phyloP scores from a whole-genome alignment of 2,888 invertebrate genomes.

The Cacoxenus indagator region DNA sequence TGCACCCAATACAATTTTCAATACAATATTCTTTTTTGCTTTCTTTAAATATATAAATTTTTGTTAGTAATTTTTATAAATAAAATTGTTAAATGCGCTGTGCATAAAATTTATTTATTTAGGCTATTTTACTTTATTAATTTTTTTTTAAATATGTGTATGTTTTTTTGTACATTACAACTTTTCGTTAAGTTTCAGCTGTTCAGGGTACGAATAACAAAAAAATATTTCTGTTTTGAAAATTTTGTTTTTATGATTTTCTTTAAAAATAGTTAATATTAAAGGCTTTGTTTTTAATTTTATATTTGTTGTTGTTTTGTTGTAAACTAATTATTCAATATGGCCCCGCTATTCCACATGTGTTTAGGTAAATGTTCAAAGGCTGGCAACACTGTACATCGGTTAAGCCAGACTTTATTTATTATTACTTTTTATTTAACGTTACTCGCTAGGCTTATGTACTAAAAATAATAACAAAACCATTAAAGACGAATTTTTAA shows the following conservation, averaged over 20 bases:
- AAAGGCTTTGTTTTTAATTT: constrained; percentile 17
- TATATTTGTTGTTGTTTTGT: constrained; percentile 7
- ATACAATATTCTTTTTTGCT: not conserved
- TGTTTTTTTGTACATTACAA: constrained; percentile 26
- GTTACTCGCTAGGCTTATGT: constrained; percentile 38
- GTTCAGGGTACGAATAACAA: not conserved
- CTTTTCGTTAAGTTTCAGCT: not conserved
- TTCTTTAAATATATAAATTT: not conserved
- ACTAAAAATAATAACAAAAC: constrained; percentile 23
- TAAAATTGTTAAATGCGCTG: not conserved
- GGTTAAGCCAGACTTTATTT: not conserved
- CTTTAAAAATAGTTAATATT: constrained; percentile 19
- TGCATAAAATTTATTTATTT: not conserved
- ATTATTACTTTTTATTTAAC: constrained; percentile 41
- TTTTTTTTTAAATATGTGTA: constrained; percentile 45
- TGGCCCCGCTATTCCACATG: constrained; percentile 72
- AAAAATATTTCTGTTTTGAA: constrained; percentile 6
- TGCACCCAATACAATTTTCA: constrained; percentile 11
- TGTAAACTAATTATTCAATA: constrained; percentile 59
- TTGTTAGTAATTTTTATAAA: not conserved
- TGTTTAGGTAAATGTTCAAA: constrained; percentile 40
- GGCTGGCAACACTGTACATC: constrained; percentile 21
- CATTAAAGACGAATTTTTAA: constrained; percentile 15
- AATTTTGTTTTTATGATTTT: constrained; percentile 24
- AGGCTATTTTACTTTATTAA: constrained; percentile 44